phyloP scores from a whole-genome alignment of 2,113 vertebrate species.

The Oncorhynchus nerka region DNA sequence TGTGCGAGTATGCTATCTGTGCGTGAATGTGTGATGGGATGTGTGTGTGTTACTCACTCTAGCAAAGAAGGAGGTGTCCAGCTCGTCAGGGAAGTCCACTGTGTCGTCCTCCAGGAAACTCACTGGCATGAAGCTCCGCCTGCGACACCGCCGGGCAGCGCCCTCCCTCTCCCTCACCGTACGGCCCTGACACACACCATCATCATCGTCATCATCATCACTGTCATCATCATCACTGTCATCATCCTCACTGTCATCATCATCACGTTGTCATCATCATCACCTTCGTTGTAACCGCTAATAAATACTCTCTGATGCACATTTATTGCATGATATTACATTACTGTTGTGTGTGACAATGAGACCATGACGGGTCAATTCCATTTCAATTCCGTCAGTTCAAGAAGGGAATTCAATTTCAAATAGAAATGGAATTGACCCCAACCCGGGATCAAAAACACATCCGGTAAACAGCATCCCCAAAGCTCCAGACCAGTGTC shows the following conservation, averaged over 20 bases:
- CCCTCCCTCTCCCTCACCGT: constrained; percentile 81
- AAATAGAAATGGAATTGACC: too few species aligned
- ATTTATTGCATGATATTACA: too few species aligned
- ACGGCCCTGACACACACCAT: constrained; percentile 77
- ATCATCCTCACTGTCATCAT: too few species aligned
- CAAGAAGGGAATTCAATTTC: too few species aligned
- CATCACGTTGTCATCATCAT: not conserved
- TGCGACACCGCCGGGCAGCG: constrained; percentile 73
- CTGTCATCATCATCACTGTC: too few species aligned
- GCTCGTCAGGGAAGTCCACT: constrained; percentile 88
- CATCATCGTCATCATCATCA: not conserved
- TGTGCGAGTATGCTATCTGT: not conserved
- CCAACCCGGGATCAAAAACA: too few species aligned
- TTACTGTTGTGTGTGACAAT: not conserved
- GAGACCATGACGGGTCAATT: not conserved
- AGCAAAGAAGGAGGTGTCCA: constrained; percentile 96
- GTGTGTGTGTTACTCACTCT: constrained; percentile 77
- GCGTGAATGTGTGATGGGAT: not conserved
- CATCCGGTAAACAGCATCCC: too few species aligned
- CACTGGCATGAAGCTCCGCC: constrained; percentile 89
- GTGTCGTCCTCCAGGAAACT: constrained; percentile 94
- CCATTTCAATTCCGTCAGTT: too few species aligned
- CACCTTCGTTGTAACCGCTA: not conserved
- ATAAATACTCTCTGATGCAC: not conserved
- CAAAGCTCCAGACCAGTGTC: not conserved